phyloP scores from a whole-genome alignment of 2,888 invertebrate genomes.

The Tetheella fluctuosa region DNA sequence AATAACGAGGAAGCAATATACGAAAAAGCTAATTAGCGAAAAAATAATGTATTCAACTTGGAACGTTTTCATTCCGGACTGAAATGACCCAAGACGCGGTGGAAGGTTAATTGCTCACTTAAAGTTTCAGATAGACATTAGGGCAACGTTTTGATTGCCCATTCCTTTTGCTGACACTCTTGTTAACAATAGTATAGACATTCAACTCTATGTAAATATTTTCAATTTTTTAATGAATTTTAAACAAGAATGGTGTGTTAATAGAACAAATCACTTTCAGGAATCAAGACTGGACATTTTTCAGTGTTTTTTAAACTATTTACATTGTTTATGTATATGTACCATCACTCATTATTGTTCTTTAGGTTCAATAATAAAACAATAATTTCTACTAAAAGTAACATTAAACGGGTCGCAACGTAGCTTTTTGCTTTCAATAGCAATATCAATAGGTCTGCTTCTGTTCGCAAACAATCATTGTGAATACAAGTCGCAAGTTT shows the following conservation, averaged over 20 bases:
- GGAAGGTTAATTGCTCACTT: constrained; percentile 33
- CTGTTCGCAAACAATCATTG: background rate
- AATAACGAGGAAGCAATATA: constrained; percentile 3
- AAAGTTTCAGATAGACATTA: constrained; percentile 26
- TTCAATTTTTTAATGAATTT: background rate
- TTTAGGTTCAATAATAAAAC: background rate
- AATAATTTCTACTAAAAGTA: background rate
- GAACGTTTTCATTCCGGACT: constrained; percentile 16
- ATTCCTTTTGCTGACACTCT: constrained; percentile 21
- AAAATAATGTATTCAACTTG: constrained; percentile 22
- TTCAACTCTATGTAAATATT: constrained; percentile 7
- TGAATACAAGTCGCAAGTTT: background rate
- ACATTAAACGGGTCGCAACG: background rate
- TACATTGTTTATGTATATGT: too few relatives aligned
- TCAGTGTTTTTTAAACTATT: too few relatives aligned
- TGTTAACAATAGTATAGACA: constrained; percentile 17
- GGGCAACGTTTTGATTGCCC: constrained; percentile 27
- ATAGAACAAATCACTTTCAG: background rate
- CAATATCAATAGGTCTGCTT: background rate
- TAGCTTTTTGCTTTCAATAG: background rate
- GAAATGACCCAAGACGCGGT: constrained; percentile 24
- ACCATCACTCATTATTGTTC: background rate
- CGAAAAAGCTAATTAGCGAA: constrained; percentile 4
- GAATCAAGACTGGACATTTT: too few relatives aligned
- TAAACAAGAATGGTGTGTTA: background rate